Evolutionary conservation across 2,888 invertebrate genomes (phyloP).

Genomic region (Lasioglossum zephyrum): DNA sequence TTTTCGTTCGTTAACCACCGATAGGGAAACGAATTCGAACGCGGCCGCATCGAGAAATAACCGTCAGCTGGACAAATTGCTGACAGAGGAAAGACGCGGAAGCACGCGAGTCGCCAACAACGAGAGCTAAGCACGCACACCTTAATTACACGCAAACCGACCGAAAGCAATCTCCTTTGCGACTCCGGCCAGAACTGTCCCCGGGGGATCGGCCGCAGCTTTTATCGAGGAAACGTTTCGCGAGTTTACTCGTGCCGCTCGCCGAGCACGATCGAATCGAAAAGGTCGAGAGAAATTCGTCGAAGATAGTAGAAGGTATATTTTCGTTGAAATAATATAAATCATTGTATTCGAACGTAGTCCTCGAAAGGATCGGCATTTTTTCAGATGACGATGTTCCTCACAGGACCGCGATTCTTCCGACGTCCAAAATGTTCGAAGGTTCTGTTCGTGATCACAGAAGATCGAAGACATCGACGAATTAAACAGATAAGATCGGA

Average conservation of each 20-base stretch:
- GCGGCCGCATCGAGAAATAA: background rate
- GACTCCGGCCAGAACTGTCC: constrained; percentile 45
- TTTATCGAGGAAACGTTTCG: constrained; percentile 27
- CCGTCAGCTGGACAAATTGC: constrained; percentile 60
- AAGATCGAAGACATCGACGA: no score
- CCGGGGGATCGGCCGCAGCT: constrained; percentile 19
- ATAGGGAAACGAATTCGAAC: background rate
- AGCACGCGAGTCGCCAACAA: constrained; percentile 70
- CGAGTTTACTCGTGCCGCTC: constrained; percentile 17
- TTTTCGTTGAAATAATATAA: background rate
- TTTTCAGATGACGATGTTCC: no score
- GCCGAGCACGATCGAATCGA: background rate
- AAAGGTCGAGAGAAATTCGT: background rate
- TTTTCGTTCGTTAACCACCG: background rate
- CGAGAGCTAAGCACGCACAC: constrained; percentile 62
- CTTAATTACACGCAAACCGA: constrained; percentile 73
- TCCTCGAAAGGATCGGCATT: no score
- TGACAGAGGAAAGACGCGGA: constrained; percentile 56
- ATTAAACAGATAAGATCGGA: no score
- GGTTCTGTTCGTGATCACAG: no score
- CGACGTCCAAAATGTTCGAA: no score
- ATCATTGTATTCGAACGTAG: background rate
- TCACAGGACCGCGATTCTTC: no score
- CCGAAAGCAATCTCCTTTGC: constrained; percentile 73
- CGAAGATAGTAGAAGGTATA: background rate